A percentile compares a stretch with the other conserved stretches of the same genome.
Evolutionary conservation across 1,140 invertebrate genomes (phyloP).

Genomic region (Mamestra configurata): DNA sequence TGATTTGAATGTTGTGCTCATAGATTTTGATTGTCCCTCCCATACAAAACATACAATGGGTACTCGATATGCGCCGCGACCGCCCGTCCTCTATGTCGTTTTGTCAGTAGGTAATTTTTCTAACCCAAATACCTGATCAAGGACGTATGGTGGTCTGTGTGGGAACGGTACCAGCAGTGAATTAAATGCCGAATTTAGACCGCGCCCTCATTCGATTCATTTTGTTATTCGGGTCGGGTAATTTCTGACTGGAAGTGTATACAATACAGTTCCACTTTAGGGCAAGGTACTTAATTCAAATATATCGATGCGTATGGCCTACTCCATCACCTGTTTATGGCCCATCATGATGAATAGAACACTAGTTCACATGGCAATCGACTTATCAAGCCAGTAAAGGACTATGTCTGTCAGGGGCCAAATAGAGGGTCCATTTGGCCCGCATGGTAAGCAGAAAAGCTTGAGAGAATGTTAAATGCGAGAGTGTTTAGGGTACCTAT

Average conservation of each 20-base stretch:
- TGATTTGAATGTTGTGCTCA: constrained; percentile 76
- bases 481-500: too few species aligned
- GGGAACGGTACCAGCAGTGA: constrained; percentile 52
- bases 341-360: too few species aligned
- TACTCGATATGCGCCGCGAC: constrained; percentile 74
- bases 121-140: constrained; percentile 83
- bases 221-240: constrained; percentile 41
- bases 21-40: constrained; percentile 73
- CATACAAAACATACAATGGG: constrained; percentile 79
- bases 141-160: constrained; percentile 69
- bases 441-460: too few species aligned
- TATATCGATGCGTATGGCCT: neutral
- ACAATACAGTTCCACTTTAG: constrained; percentile 18
- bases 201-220: constrained; percentile 36
- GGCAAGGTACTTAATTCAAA: too few species aligned
- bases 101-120: constrained; percentile 80
- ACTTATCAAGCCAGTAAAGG: too few species aligned
- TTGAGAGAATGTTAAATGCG: too few species aligned
- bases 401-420: too few species aligned
- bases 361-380: too few species aligned
- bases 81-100: constrained; percentile 70
- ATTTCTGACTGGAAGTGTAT: constrained; percentile 15
- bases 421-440: too few species aligned
- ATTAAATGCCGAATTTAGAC: constrained; percentile 45
- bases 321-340: too few species aligned